A percentile compares a stretch with the other conserved stretches of the same genome.
These are phyloP conservation scores for Epicauta chinensis DNA, from an alignment of 1,140 invertebrate genomes.

Conservation along the genomic window DNA sequence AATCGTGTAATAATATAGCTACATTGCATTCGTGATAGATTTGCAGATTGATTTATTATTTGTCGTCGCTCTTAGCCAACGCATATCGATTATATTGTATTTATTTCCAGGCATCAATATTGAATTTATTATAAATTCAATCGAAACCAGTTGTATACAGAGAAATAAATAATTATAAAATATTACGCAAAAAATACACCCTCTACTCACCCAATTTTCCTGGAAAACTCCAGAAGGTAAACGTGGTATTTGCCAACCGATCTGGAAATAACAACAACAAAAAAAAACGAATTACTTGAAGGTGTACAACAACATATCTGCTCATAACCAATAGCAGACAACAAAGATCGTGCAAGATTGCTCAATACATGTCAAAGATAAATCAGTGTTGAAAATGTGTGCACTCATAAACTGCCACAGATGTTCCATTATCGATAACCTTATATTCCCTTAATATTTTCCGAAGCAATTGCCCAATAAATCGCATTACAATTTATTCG, in stretches of 20 bases:
- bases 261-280: no score
- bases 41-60: constrained; percentile 5
- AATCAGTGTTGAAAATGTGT: constrained; percentile 10
- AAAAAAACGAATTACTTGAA: not conserved
- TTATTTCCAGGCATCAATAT: not conserved
- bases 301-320: not conserved
- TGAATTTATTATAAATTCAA: not conserved
- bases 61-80: constrained; percentile 1
- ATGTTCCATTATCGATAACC: constrained; percentile 8
- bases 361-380: constrained; percentile 6
- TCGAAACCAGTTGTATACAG: not conserved
- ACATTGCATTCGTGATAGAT: constrained; percentile 1
- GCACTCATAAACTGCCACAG: constrained; percentile 10
- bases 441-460: constrained; percentile 7
- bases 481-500: constrained; percentile 9
- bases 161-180: no score
- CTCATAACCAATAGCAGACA: not conserved
- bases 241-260: no score
- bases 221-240: no score
- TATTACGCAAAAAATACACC: no score
- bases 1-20: constrained; percentile 2
- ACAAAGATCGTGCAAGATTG: constrained; percentile 11
- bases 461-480: constrained; percentile 12
- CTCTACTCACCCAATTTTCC: no score
- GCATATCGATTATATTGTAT: not conserved